Evolutionary conservation across 1,140 invertebrate genomes (phyloP).

Genomic region (Diachasmimorpha longicaudata): DNA sequence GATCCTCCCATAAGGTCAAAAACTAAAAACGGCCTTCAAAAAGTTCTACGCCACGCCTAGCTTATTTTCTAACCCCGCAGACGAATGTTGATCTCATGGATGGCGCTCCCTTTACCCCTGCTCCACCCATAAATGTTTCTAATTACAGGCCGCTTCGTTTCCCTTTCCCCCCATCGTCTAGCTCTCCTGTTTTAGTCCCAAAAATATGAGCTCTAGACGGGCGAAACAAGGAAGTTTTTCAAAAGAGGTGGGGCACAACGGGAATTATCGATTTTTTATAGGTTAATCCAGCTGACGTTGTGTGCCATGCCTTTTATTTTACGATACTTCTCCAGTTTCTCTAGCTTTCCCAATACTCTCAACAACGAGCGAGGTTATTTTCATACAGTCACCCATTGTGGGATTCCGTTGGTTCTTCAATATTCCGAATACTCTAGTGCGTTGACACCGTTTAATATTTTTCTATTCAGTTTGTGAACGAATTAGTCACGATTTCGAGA

Average conservation of each 20-base stretch:
- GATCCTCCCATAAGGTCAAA: conserved; percentile 1
- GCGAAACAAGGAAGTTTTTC: neutral
- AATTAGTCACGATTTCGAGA: neutral
- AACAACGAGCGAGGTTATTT: neutral
- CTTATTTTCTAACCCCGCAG: neutral
- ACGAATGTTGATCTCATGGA: conserved; percentile 2
- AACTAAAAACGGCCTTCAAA: neutral
- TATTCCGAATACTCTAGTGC: neutral
- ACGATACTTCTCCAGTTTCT: neutral
- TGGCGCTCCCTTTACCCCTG: neutral
- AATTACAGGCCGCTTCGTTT: conserved; percentile 17
- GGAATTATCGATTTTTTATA: neutral
- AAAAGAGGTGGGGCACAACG: neutral
- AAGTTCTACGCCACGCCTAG: conserved; percentile 11
- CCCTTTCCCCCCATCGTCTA: neutral
- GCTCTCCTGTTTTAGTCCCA: neutral
- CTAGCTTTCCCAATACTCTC: neutral
- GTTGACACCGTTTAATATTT: no score
- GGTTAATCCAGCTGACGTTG: neutral
- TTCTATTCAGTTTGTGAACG: neutral
- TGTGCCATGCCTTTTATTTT: neutral
- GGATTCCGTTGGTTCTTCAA: neutral
- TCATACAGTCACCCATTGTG: no score
- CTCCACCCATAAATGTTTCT: conserved; percentile 21
- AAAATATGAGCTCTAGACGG: neutral